These are phyloP conservation scores for Drosophila saltans DNA, from an alignment of 1,140 invertebrate genomes.

Conservation along the genomic window DNA sequence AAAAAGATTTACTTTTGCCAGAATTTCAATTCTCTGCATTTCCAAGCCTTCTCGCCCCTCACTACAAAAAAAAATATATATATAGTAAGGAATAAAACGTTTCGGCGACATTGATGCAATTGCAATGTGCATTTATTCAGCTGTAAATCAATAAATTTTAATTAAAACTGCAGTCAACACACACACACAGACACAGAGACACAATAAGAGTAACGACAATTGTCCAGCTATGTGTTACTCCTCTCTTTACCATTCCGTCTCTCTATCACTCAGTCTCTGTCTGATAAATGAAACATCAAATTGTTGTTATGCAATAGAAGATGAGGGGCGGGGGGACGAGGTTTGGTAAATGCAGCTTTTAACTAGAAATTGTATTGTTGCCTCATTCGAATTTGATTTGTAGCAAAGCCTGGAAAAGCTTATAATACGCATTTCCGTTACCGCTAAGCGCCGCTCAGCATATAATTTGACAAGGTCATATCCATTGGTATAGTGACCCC, in stretches of 20 bases:
- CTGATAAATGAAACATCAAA: conserved; percentile 61
- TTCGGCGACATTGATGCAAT: conserved; percentile 51
- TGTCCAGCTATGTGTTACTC: conserved; percentile 35
- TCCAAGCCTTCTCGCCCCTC: no score
- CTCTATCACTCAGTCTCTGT: background rate
- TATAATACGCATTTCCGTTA: conserved; percentile 74
- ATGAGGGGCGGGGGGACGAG: no score
- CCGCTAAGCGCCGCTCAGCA: conserved; percentile 66
- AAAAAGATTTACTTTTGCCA: background rate
- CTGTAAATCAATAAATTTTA: conserved; percentile 81
- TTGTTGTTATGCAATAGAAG: conserved; percentile 14
- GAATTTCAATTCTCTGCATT: background rate
- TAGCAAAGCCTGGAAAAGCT: conserved; percentile 49
- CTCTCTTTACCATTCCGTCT: no score
- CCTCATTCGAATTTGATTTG: conserved; percentile 7
- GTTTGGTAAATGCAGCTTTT: conserved; percentile 37
- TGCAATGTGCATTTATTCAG: conserved; percentile 70
- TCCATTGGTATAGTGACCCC: background rate
- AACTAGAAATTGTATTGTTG: conserved; percentile 50
- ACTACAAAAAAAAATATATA: background rate
- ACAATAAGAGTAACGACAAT: conserved; percentile 56
- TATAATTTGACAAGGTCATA: conserved; percentile 76
- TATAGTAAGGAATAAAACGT: background rate
- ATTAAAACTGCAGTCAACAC: conserved; percentile 74
- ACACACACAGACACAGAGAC: conserved; percentile 39